Percentiles rank a stretch among this genome's conserved stretches.
phyloP scores from a whole-genome alignment of 2,113 vertebrate species.

The Azemiops feae region DNA sequence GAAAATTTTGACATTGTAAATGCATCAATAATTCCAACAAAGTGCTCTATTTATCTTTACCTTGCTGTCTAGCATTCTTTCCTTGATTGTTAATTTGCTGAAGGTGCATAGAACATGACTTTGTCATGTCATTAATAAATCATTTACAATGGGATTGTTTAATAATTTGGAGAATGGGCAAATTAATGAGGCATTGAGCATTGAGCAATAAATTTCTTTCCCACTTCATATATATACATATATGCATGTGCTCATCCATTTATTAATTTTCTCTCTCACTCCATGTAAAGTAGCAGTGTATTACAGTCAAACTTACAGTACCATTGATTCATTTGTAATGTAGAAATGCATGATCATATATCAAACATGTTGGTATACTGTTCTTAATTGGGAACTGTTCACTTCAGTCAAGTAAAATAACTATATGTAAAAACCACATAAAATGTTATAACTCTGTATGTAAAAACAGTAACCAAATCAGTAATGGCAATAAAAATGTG shows the following conservation, averaged over 20 bases:
- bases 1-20: neutral
- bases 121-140: neutral
- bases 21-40: neutral
- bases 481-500: conserved; percentile 50
- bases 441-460: neutral
- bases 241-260: neutral
- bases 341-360: conserved; percentile 29
- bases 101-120: conserved; percentile 14
- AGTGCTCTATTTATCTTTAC: neutral
- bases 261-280: conserved; percentile 3
- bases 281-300: neutral
- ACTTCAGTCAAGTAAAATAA: conserved; percentile 39
- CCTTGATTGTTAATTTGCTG: conserved; percentile 2
- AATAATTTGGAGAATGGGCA: neutral
- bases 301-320: conserved; percentile 10
- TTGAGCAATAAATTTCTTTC: conserved; percentile 14
- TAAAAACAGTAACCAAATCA: conserved; percentile 53
- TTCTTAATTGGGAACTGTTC: conserved; percentile 29
- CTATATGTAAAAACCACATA: conserved; percentile 36
- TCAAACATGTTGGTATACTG: conserved; percentile 16
- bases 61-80: neutral
- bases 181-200: neutral
- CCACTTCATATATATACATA: neutral
- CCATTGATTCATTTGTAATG: conserved; percentile 29
- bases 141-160: neutral